These are phyloP conservation scores for Drosophila koepferae DNA, from an alignment of 2,888 invertebrate genomes.

Conservation along the genomic window DNA sequence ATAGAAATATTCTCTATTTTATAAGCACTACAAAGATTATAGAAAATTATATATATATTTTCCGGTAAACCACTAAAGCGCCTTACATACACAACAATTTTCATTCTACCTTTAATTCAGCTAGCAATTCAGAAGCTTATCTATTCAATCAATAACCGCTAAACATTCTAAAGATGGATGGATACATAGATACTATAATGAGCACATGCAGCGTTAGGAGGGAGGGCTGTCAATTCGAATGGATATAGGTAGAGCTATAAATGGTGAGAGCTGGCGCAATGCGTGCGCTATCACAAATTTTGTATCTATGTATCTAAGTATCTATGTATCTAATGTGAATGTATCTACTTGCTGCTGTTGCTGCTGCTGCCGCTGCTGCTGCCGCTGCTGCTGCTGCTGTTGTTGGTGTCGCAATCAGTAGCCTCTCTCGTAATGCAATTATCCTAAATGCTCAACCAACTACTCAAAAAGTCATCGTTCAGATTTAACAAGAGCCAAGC, in stretches of 20 bases:
- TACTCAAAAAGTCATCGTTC: conserved; percentile 83
- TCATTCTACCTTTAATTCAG: background rate
- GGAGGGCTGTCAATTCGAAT: conserved; percentile 14
- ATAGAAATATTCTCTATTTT: no score
- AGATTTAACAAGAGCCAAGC: conserved; percentile 80
- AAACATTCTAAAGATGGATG: conserved; percentile 31
- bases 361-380: conserved; percentile 8
- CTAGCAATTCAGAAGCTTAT: background rate
- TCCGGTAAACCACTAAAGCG: background rate
- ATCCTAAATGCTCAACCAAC: conserved; percentile 82
- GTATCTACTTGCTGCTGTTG: conserved; percentile 37
- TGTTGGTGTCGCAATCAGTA: conserved; percentile 53
- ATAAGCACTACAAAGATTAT: no score
- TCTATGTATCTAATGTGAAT: conserved; percentile 27
- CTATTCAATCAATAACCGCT: background rate
- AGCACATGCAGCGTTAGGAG: conserved; percentile 24
- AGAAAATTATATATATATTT: background rate
- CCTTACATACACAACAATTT: background rate
- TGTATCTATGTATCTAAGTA: conserved; percentile 46
- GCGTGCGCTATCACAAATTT: conserved; percentile 61
- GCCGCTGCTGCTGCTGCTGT: conserved; percentile 9
- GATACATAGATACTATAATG: conserved; percentile 61
- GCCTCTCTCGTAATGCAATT: conserved; percentile 80
- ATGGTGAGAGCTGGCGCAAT: conserved; percentile 70
- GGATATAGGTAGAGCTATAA: conserved; percentile 14